These are phyloP conservation scores for Drosophila pectinifera DNA, from an alignment of 1,140 invertebrate species.

Conservation along the genomic window DNA sequence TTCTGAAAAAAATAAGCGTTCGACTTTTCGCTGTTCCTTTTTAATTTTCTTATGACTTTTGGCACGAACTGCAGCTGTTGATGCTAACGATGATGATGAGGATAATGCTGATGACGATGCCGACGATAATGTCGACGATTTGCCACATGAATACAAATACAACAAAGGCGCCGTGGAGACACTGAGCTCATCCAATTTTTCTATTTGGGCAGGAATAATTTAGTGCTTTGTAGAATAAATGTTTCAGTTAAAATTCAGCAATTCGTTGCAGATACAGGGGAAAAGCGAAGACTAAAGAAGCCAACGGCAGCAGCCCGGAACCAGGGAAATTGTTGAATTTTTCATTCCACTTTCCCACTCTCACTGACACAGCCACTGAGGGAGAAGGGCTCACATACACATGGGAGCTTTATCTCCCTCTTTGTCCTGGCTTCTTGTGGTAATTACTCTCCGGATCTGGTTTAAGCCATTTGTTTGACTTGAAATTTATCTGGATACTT, in stretches of 20 bases:
- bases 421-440: slow-evolving; percentile 47
- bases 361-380: slow-evolving; percentile 12
- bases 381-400: slow-evolving; percentile 23
- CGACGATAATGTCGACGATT: slow-evolving; percentile 72
- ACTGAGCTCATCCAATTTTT: slow-evolving; percentile 38
- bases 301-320: slow-evolving; percentile 38
- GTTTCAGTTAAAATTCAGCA: slow-evolving; percentile 80
- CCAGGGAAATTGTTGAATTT: slow-evolving; percentile 79
- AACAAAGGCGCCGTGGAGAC: slow-evolving; percentile 19
- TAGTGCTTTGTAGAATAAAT: slow-evolving; percentile 78
- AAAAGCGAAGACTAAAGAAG: neutral
- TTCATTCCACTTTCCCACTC: slow-evolving; percentile 62
- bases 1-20: too few relatives aligned
- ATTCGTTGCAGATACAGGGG: slow-evolving; percentile 62
- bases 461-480: slow-evolving; percentile 77
- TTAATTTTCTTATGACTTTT: slow-evolving; percentile 65
- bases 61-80: slow-evolving; percentile 62
- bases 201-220: slow-evolving; percentile 63
- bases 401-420: slow-evolving; percentile 22
- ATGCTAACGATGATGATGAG: slow-evolving; percentile 34
- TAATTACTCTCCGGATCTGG: slow-evolving; percentile 75
- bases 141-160: slow-evolving; percentile 72
- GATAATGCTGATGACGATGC: slow-evolving; percentile 18
- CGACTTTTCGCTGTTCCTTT: neutral
- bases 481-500: slow-evolving; percentile 74